A percentile compares a stretch with the other conserved stretches of the same genome.
These are phyloP conservation scores for Dendroctonus ponderosae DNA, from an alignment of 1,140 invertebrate genomes.

Conservation along the genomic window DNA sequence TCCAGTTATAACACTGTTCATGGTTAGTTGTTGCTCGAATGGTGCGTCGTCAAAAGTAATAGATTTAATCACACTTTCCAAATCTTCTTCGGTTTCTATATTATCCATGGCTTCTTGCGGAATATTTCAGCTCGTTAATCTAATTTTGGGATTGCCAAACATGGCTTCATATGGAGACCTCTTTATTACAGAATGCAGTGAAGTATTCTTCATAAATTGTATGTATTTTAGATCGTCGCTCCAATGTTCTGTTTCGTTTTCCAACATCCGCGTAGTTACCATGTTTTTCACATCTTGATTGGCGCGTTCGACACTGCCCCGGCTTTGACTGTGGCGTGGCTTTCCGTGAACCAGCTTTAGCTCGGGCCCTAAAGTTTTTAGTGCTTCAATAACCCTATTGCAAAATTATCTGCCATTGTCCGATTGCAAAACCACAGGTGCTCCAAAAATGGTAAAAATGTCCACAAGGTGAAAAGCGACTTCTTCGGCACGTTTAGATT, in stretches of 20 bases:
- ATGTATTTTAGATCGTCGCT: conserved; percentile 38
- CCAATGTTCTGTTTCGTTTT: conserved; percentile 42
- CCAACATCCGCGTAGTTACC: conserved; percentile 40
- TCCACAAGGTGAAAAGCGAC: conserved; percentile 39
- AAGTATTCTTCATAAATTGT: conserved; percentile 45
- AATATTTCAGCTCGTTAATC: background rate
- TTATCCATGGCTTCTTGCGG: conserved; percentile 5
- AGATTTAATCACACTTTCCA: conserved; percentile 4
- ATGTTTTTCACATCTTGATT: conserved; percentile 48
- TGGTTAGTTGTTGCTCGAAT: background rate
- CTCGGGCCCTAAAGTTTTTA: conserved; percentile 13
- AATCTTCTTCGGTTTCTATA: conserved; percentile 9
- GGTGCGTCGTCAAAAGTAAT: background rate
- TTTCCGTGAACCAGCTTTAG: conserved; percentile 43
- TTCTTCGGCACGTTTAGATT: conserved; percentile 37
- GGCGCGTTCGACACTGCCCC: conserved; percentile 43
- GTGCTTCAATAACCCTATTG: conserved; percentile 41
- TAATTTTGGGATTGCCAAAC: conserved; percentile 32
- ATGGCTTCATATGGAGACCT: conserved; percentile 39
- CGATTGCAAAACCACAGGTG: conserved; percentile 42
- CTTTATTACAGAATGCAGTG: conserved; percentile 40
- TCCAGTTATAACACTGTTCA: too few species aligned
- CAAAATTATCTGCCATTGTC: too few species aligned
- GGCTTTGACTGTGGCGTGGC: too few species aligned
- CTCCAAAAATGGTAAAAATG: conserved; percentile 43